Base-by-base conservation (phyloP, 2,888 invertebrate genomes). In the Athripsodes cinereus region DNA sequence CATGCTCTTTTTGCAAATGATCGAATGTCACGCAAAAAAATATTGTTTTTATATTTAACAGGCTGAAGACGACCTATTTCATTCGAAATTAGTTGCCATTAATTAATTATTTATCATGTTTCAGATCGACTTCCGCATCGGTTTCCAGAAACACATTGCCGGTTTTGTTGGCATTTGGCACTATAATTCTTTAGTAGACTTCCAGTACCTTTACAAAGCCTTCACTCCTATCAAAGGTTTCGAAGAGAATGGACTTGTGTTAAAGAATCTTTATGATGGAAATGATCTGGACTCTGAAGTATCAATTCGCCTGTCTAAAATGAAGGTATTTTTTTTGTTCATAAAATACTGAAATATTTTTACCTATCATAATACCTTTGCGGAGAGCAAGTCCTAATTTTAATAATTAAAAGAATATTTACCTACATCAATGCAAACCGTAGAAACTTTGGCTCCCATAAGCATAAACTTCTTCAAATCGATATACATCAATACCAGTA, bases 151-250 rank as follows among this genome's bases (percentile, higher is more conserved):
- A 52, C 79, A 88, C 67, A 82, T 86, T 52, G 79, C 86, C 22
- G 92, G 92, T 8, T 88, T 91, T 69, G 84, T 85, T 1, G 91
- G 90, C 46, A 84, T 88, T 46, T 90, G 90, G 87, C 85, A 83
- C 67, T 88, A 82, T 72, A 76, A 69, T 11, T 78, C 71, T 51
- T 69, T 84, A 18, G 81, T 83, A 11, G 85, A 91, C 71, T 89
- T 92, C 63, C 86, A 90, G 62, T 90, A 91, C 70, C 81, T 87
- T 1, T 90, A 88, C 70, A 83, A 86, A 65, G 72, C 91, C 44
- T 89, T 84, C 68, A 89, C 90, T 0, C 92, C 92, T 0, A 71
- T 92, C n/a, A 81, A 84, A 66, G 86, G 86, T 2, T 86, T 90
- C 64, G 85, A 89, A 67, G 86, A 90, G 68, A 90, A 87, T 66